phyloP scores from a whole-genome alignment of 2,888 invertebrate species.

The Hybos culiciformis region DNA sequence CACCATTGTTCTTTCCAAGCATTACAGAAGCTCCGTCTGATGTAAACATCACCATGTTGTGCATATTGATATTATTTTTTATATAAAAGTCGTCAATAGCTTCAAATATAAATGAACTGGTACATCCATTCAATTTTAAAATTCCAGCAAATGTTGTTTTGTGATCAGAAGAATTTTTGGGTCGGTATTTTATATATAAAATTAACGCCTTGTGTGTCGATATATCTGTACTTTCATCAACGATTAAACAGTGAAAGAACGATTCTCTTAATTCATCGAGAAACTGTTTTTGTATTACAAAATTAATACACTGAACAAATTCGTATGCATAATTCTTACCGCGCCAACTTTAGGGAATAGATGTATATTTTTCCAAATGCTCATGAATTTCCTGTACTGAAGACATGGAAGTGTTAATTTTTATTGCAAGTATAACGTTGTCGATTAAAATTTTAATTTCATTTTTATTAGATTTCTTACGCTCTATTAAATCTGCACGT shows the following conservation, averaged over 20 bases:
- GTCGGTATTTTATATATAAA: constrained; percentile 6
- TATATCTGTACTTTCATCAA: constrained; percentile 5
- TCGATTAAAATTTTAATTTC: not conserved
- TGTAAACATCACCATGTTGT: constrained; percentile 4
- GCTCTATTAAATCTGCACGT: constrained; percentile 2
- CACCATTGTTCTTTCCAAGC: constrained; percentile 1
- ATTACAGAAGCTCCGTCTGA: constrained; percentile 2
- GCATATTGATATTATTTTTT: constrained; percentile 4
- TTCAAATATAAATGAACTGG: constrained; percentile 1
- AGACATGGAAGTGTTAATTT: not conserved
- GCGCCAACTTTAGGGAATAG: constrained; percentile 1
- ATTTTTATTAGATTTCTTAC: constrained; percentile 2
- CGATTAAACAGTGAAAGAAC: constrained; percentile 4
- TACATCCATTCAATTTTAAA: constrained; percentile 2
- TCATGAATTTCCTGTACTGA: constrained; percentile 3
- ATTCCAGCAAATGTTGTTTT: constrained; percentile 2
- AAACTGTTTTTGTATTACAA: not conserved
- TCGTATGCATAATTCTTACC: constrained; percentile 4
- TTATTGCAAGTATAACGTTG: not conserved
- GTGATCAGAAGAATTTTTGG: not conserved
- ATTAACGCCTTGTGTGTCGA: constrained; percentile 2
- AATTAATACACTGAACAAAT: not conserved
- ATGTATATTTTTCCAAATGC: constrained; percentile 3
- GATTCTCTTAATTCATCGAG: not conserved
- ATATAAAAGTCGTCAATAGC: constrained; percentile 1